These are phyloP conservation scores for Oligia fasciuncula DNA, from an alignment of 2,888 invertebrate genomes.

Conservation along the genomic window DNA sequence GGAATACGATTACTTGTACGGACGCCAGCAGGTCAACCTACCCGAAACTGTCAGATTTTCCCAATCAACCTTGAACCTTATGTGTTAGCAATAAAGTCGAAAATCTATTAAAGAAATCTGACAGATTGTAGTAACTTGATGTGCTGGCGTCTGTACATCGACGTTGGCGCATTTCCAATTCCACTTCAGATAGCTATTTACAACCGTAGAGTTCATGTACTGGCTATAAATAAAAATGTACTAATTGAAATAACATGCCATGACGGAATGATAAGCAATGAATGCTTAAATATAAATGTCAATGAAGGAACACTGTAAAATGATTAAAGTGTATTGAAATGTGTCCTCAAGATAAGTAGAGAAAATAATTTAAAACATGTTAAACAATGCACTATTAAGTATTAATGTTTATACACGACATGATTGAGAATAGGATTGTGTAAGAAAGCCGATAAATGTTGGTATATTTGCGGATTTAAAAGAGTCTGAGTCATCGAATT, in stretches of 20 bases:
- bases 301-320: constrained; percentile 5
- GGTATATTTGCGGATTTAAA: constrained; percentile 39
- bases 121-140: no score
- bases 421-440: constrained; percentile 32
- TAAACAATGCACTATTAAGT: constrained; percentile 52
- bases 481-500: constrained; percentile 61
- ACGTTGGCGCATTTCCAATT: constrained; percentile 84
- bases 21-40: no score
- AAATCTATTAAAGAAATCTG: no score
- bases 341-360: constrained; percentile 31
- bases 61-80: no score
- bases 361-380: constrained; percentile 43
- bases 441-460: constrained; percentile 34
- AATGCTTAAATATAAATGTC: constrained; percentile 29
- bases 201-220: constrained; percentile 63
- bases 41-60: no score
- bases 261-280: constrained; percentile 24
- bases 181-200: constrained; percentile 69
- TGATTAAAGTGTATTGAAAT: constrained; percentile 23
- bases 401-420: constrained; percentile 21
- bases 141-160: no score
- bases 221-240: constrained; percentile 59
- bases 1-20: constrained; percentile 84
- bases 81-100: no score
- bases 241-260: constrained; percentile 44